Evolutionary conservation across 2,113 vertebrate genomes (phyloP).

Genomic region (Sigmodon hispidus): DNA sequence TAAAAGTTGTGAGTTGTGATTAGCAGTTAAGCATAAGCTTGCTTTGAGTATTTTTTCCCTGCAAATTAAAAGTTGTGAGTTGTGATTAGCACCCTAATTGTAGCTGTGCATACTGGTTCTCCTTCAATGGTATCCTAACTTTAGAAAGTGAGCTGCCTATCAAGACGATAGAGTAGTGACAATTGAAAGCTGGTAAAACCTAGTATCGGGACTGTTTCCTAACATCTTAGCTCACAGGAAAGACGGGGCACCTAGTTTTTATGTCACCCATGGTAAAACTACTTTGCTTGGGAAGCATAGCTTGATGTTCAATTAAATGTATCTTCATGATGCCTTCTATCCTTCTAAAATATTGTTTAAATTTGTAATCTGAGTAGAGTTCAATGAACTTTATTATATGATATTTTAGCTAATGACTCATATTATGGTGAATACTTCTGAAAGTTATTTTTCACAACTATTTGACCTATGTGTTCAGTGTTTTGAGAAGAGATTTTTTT

Average conservation of each 20-base stretch:
- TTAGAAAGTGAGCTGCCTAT: constrained; percentile 6
- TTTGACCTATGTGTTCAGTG: constrained; percentile 20
- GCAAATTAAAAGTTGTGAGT: constrained; percentile 42
- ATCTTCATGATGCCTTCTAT: background rate
- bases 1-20: background rate
- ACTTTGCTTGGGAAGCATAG: background rate
- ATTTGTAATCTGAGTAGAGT: background rate
- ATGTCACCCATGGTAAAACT: background rate
- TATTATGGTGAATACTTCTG: background rate
- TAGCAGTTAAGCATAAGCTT: constrained; percentile 43
- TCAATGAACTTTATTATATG: background rate
- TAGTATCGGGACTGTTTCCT: background rate
- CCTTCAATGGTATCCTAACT: background rate
- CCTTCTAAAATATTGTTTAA: background rate
- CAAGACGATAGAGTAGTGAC: background rate
- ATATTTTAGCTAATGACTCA: background rate
- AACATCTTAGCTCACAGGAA: background rate
- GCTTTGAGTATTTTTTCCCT: constrained; percentile 22
- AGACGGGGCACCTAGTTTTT: background rate
- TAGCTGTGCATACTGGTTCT: background rate
- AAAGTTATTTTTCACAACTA: constrained; percentile 1
- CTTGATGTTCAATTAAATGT: background rate
- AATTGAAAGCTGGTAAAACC: background rate
- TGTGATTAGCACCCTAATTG: background rate
- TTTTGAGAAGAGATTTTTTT: constrained; percentile 55